A percentile compares a stretch with the other conserved stretches of the same genome.
These are phyloP conservation scores for Andrena fulva DNA, from an alignment of 2,888 invertebrate genomes.

Conservation along the genomic window DNA sequence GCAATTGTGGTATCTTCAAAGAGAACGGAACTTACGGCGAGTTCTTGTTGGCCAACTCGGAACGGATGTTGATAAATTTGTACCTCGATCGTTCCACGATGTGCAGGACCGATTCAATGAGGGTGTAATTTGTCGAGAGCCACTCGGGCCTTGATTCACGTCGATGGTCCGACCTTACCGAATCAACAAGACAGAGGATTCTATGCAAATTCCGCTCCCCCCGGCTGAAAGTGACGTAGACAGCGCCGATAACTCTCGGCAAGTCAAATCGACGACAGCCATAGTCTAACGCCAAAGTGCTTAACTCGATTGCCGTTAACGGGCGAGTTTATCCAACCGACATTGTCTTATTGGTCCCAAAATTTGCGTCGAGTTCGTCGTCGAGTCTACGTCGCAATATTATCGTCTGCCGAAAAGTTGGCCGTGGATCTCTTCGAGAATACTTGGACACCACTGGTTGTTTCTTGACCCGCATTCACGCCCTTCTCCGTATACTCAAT, in stretches of 20 bases:
- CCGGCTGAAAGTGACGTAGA: slow-evolving; percentile 57
- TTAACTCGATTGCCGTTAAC: slow-evolving; percentile 64
- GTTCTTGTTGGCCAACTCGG: background rate
- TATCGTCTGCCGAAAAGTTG: too few species aligned
- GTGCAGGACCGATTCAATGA: background rate
- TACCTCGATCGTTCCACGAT: background rate
- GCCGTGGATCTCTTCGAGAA: too few species aligned
- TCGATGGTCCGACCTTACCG: slow-evolving; percentile 45
- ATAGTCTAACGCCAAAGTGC: slow-evolving; percentile 34
- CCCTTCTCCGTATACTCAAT: background rate
- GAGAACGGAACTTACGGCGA: background rate
- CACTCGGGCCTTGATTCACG: slow-evolving; percentile 20
- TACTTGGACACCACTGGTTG: too few species aligned
- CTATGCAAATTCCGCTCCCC: slow-evolving; percentile 61
- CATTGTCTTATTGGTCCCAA: background rate
- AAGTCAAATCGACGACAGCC: slow-evolving; percentile 61
- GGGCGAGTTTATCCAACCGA: slow-evolving; percentile 47
- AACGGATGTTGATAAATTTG: slow-evolving; percentile 17
- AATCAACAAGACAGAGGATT: slow-evolving; percentile 55
- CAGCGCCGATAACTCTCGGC: slow-evolving; percentile 61
- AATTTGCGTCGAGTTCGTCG: slow-evolving; percentile 9
- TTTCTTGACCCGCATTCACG: background rate
- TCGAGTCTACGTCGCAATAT: background rate
- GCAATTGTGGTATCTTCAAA: background rate
- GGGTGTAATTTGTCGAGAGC: slow-evolving; percentile 27